These are phyloP conservation scores for Balaeniceps rex DNA, from an alignment of 2,113 vertebrate species.

Conservation along the genomic window DNA sequence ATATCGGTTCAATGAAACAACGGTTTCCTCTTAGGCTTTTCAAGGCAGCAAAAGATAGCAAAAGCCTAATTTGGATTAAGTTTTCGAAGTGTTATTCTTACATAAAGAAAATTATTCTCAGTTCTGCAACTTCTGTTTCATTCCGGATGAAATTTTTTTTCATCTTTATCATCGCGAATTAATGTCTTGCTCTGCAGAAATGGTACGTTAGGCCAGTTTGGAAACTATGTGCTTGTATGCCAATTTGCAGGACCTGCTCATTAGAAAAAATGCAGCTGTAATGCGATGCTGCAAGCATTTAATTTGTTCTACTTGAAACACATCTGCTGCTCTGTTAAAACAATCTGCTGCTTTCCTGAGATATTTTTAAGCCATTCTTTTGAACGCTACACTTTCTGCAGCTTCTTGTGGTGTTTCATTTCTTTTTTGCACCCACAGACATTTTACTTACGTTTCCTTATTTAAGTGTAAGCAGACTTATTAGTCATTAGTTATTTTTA, in stretches of 20 bases:
- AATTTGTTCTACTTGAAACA: background rate
- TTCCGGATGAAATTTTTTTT: background rate
- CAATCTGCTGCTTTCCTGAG: background rate
- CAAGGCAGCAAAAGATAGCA: background rate
- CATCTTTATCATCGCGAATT: background rate
- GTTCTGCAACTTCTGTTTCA: background rate
- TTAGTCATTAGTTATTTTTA: constrained; percentile 26
- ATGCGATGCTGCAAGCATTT: background rate
- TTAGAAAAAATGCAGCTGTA: background rate
- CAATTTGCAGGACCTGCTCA: background rate
- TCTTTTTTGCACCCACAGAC: background rate
- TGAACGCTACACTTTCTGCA: background rate
- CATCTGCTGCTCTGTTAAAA: background rate
- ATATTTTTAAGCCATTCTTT: background rate
- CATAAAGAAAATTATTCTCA: background rate
- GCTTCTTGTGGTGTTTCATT: background rate
- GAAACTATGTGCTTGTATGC: background rate
- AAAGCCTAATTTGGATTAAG: background rate
- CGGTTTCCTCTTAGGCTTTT: background rate
- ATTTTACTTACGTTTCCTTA: background rate
- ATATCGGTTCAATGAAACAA: fast-evolving
- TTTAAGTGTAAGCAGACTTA: constrained; percentile 16
- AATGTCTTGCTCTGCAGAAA: no score
- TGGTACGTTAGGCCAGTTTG: background rate
- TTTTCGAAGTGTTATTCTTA: background rate